Percentiles rank a stretch among this genome's conserved stretches.
Evolutionary conservation across 2,888 invertebrate genomes (phyloP).

Genomic region (Dimorphilus gyrociliatus): DNA sequence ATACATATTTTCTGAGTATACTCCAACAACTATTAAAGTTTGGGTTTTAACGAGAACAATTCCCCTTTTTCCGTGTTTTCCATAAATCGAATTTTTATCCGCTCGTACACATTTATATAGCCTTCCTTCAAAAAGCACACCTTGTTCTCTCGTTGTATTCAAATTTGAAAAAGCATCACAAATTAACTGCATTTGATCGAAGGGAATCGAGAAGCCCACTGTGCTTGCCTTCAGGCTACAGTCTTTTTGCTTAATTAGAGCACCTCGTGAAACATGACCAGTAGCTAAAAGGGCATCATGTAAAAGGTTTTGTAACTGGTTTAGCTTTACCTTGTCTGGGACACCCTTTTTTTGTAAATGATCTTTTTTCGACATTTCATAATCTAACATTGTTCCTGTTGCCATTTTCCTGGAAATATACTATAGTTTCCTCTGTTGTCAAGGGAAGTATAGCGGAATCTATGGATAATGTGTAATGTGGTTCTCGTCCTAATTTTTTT

Average conservation of each 20-base stretch:
- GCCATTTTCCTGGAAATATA: too few species aligned
- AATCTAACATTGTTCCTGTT: too few species aligned
- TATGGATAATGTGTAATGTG: too few species aligned
- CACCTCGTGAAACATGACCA: slow-evolving; percentile 34
- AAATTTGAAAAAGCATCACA: slow-evolving; percentile 32
- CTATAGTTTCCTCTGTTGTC: too few species aligned
- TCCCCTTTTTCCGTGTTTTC: slow-evolving; percentile 28
- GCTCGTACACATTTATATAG: slow-evolving; percentile 32
- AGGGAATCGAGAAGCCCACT: slow-evolving; percentile 33
- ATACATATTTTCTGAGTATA: slow-evolving; percentile 33
- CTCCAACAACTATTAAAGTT: slow-evolving; percentile 29
- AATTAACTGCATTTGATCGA: slow-evolving; percentile 27
- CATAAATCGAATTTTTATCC: slow-evolving; percentile 34
- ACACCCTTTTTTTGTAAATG: too few species aligned
- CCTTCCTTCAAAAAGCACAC: slow-evolving; percentile 29
- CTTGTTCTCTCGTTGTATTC: slow-evolving; percentile 30
- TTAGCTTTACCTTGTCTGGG: slow-evolving; percentile 33
- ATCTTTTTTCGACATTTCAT: too few species aligned
- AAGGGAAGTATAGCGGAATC: too few species aligned
- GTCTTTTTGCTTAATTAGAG: slow-evolving; percentile 28
- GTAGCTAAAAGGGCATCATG: slow-evolving; percentile 35
- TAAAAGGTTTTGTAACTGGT: slow-evolving; percentile 33
- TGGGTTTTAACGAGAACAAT: slow-evolving; percentile 30
- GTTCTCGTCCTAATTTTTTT: too few species aligned
- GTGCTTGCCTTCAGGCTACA: slow-evolving; percentile 26